A percentile compares a stretch with the other conserved stretches of the same genome.
Conservation (phyloP, 2,113 vertebrate genomes). For the Hyaena hyaena region DNA sequence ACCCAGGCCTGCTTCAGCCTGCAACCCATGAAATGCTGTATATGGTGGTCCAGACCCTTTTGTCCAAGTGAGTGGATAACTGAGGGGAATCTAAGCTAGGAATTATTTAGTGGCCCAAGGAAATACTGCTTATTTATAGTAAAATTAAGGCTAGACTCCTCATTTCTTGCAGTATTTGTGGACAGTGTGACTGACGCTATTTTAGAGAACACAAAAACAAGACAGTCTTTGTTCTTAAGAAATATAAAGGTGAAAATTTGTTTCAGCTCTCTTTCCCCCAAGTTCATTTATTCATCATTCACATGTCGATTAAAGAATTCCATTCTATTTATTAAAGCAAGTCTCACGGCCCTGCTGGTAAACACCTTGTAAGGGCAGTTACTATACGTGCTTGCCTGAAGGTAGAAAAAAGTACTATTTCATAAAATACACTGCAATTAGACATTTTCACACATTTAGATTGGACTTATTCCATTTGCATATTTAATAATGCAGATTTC, state of each 20-base stretch:
- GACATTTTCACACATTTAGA: background rate
- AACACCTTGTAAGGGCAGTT: background rate
- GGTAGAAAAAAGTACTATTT: conserved; percentile 33
- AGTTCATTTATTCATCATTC: conserved; percentile 25
- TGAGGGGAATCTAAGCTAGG: rapidly evolving
- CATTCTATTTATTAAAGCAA: conserved; percentile 36
- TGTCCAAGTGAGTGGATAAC: background rate
- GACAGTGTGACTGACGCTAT: background rate
- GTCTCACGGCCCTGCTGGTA: background rate
- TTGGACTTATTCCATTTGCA: background rate
- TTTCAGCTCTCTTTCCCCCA: background rate
- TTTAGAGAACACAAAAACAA: background rate
- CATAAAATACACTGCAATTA: background rate
- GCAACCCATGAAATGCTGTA: rapidly evolving
- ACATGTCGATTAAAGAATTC: background rate
- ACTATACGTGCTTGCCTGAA: conserved; percentile 6
- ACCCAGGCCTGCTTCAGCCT: rapidly evolving
- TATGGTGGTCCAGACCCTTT: rapidly evolving
- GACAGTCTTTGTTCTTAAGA: background rate
- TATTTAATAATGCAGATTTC: conserved; percentile 26
- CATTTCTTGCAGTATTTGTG: background rate
- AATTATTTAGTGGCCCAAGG: no score
- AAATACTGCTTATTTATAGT: background rate
- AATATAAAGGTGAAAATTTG: background rate
- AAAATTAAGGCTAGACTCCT: background rate